Conservation (phyloP, 2,113 vertebrate genomes). For the Ptilonorhynchus violaceus region DNA sequence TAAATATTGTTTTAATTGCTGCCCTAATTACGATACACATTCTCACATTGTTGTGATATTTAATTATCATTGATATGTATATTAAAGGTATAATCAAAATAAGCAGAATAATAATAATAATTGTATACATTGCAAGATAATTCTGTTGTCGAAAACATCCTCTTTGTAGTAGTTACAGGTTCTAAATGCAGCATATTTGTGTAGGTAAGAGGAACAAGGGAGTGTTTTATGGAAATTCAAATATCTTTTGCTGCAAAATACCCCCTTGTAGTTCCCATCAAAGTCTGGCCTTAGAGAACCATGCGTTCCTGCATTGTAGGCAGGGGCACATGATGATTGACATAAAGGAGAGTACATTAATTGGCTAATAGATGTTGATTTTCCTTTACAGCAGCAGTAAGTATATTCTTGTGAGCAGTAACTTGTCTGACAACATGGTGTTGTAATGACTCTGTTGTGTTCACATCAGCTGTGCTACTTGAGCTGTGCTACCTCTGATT, state of each 20-base stretch:
- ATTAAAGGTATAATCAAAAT: not conserved
- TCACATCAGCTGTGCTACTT: not conserved
- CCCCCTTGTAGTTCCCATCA: not conserved
- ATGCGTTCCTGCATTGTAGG: not conserved
- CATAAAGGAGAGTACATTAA: not conserved
- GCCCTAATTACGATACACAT: slow-evolving; percentile 8
- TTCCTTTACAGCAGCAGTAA: not conserved
- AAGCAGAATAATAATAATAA: not conserved
- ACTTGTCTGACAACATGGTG: slow-evolving; percentile 13
- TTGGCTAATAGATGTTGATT: not conserved
- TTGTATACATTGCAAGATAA: not conserved
- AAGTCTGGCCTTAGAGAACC: not conserved
- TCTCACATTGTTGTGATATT: not conserved
- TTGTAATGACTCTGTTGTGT: slow-evolving; percentile 21
- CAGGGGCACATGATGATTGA: not conserved
- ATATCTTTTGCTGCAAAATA: not conserved
- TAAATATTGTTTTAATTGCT: slow-evolving; percentile 50
- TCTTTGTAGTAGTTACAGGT: not conserved
- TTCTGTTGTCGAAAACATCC: not conserved
- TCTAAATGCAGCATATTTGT: not conserved
- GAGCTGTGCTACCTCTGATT: slow-evolving; percentile 26
- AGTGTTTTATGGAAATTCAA: not conserved
- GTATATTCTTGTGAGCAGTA: slow-evolving; percentile 10
- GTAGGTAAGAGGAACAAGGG: not conserved
- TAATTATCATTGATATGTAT: not conserved